Percentiles rank a stretch among this genome's conserved stretches.
Evolutionary conservation across 2,797 vertebrate genomes (phyloP).

Genomic region (Tenualosa ilisha): DNA sequence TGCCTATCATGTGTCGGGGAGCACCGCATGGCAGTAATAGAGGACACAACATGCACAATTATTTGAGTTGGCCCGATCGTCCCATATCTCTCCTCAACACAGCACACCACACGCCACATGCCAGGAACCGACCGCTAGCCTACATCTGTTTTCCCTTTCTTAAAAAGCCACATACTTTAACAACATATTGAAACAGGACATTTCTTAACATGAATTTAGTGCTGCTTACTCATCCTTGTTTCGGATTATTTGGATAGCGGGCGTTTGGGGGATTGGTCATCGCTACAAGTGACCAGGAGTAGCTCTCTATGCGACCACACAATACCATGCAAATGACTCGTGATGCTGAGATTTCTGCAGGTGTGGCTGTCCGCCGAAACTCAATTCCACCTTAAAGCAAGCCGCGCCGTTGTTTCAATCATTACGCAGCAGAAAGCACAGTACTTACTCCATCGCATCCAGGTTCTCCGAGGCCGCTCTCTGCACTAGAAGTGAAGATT

Average conservation of each 20-base stretch:
- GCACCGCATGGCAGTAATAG: not conserved
- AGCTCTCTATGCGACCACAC: not conserved
- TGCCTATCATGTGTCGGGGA: not conserved
- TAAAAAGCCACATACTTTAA: not conserved
- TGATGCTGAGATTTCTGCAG: constrained; percentile 45
- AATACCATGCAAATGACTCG: constrained; percentile 2
- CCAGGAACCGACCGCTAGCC: not conserved
- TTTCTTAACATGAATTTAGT: not conserved
- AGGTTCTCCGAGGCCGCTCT: not conserved
- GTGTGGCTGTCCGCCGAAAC: constrained; percentile 47
- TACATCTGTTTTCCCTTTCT: not conserved
- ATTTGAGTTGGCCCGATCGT: constrained; percentile 2
- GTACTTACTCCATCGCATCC: constrained; percentile 48
- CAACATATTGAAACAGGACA: not conserved
- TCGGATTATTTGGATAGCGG: not conserved
- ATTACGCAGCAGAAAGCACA: constrained; percentile 27
- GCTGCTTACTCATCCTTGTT: not conserved
- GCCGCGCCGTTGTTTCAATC: not conserved
- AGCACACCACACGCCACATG: not conserved
- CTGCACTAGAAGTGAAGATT: constrained; percentile 18
- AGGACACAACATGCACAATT: not conserved
- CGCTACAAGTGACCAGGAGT: not conserved
- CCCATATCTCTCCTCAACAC: not conserved
- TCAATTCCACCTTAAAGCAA: constrained; percentile 22
- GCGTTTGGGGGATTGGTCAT: not conserved